Percentiles rank a stretch among this genome's conserved stretches.
Conservation (phyloP, 2,113 vertebrate genomes). For the Mellivora capensis region DNA sequence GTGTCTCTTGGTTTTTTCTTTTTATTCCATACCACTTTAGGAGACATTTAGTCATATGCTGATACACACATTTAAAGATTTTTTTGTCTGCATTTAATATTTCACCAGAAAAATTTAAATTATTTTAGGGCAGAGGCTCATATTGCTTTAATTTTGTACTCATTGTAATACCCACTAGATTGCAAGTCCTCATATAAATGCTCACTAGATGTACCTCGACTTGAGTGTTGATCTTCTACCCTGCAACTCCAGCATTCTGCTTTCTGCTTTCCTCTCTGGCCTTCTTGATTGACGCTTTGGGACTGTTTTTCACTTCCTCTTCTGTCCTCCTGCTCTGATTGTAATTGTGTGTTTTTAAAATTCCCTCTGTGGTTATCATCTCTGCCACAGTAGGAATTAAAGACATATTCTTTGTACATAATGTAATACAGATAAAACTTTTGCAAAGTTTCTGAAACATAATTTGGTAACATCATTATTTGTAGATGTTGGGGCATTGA, state of each 20-base stretch:
- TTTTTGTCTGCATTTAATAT: background rate
- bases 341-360: background rate
- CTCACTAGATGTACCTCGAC: background rate
- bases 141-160: background rate
- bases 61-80: background rate
- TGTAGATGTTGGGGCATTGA: background rate
- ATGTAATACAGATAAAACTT: background rate
- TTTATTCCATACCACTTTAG: background rate
- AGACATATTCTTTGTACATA: background rate
- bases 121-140: background rate
- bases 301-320: background rate
- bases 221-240: background rate
- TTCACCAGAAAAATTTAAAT: background rate
- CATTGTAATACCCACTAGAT: rapidly evolving
- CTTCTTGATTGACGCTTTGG: background rate
- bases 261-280: background rate
- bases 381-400: background rate
- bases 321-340: background rate
- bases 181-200: background rate
- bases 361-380: too few species aligned
- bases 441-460: background rate
- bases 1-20: background rate
- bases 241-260: background rate
- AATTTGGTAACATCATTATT: background rate
- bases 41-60: background rate